These are phyloP conservation scores for Idaea biselata DNA, from an alignment of 2,888 invertebrate genomes.

Conservation along the genomic window DNA sequence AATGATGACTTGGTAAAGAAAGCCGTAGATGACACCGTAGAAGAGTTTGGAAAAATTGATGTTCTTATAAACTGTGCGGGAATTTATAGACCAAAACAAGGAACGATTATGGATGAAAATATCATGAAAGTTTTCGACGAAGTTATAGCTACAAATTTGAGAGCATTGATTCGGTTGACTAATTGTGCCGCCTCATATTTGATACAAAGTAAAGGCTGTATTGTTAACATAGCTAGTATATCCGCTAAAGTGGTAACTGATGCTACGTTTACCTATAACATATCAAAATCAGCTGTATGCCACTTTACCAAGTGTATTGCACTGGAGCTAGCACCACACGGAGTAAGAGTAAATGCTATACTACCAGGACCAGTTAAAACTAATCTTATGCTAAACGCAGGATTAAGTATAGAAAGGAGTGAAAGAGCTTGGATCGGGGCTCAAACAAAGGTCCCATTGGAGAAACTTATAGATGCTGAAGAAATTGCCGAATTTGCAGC, in stretches of 20 bases:
- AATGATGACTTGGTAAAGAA: constrained; percentile 37
- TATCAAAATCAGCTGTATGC: constrained; percentile 87
- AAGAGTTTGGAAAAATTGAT: constrained; percentile 40
- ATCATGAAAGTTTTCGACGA: constrained; percentile 39
- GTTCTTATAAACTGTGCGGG: constrained; percentile 47
- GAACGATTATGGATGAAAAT: constrained; percentile 30
- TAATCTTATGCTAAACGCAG: constrained; percentile 30
- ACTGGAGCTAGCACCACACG: constrained; percentile 79
- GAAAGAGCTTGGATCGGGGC: constrained; percentile 22
- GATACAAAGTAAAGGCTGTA: constrained; percentile 39
- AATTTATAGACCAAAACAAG: constrained; percentile 22
- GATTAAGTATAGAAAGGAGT: constrained; percentile 23
- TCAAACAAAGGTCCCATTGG: constrained; percentile 23
- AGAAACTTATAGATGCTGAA: constrained; percentile 31
- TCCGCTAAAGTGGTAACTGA: constrained; percentile 13
- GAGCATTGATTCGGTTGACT: constrained; percentile 39
- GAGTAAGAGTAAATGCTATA: constrained; percentile 85
- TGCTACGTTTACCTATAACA: constrained; percentile 70
- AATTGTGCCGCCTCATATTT: constrained; percentile 33
- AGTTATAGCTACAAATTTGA: constrained; percentile 39
- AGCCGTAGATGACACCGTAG: constrained; percentile 34
- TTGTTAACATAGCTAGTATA: constrained; percentile 47
- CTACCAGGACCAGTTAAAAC: constrained; percentile 84
- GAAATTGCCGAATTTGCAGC: constrained; percentile 43
- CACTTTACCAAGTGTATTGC: constrained; percentile 88